Percentiles rank a stretch among this genome's conserved stretches.
These are phyloP conservation scores for Neotoxoptera formosana DNA, from an alignment of 1,140 invertebrate species.

Conservation along the genomic window DNA sequence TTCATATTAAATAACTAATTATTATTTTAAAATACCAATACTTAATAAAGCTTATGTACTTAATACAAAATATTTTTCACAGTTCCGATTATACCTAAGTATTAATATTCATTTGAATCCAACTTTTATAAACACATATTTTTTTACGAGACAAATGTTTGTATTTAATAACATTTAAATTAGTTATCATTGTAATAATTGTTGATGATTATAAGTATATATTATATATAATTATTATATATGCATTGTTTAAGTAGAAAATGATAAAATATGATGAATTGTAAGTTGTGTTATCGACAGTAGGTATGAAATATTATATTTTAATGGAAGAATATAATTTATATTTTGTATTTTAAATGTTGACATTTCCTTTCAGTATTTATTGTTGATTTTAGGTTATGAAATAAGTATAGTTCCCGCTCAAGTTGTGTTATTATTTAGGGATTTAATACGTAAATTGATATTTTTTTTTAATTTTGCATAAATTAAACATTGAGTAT, in stretches of 20 bases:
- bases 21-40: no score
- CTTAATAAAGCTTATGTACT: no score
- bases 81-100: no score
- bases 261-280: neutral
- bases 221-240: no score
- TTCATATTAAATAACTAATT: neutral
- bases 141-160: neutral
- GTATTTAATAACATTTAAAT: neutral
- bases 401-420: neutral
- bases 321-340: neutral
- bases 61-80: no score
- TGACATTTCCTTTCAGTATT: neutral
- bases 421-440: neutral
- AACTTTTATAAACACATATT: no score
- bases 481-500: neutral
- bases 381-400: neutral
- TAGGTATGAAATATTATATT: neutral
- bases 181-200: neutral
- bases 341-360: neutral
- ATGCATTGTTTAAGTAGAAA: neutral
- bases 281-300: neutral
- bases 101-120: no score
- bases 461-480: neutral
- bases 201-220: no score
- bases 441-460: neutral